Conservation (phyloP, 2,888 invertebrate species). For the Eristalinus aeneus region DNA sequence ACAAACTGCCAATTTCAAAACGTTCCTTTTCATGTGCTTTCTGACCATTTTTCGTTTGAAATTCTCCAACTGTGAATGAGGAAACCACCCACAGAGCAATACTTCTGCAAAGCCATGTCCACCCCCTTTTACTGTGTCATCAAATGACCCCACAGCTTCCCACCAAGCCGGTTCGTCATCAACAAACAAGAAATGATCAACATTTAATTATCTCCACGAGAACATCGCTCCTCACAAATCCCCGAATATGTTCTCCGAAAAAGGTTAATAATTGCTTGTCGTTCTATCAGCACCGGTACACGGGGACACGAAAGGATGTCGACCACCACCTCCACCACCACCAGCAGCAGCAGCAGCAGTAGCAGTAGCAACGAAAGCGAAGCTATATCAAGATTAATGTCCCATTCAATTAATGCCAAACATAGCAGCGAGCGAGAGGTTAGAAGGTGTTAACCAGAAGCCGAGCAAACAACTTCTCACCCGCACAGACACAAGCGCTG, state of each 20-base stretch:
- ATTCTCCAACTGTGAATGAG: no score
- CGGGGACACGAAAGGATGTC: constrained; percentile 11
- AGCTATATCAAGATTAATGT: constrained; percentile 64
- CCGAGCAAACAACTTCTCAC: constrained; percentile 48
- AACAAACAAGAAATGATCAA: not conserved
- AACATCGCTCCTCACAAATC: constrained; percentile 3
- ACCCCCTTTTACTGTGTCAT: not conserved
- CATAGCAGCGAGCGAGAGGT: constrained; percentile 51
- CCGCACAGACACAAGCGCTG: not conserved
- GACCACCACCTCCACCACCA: no score
- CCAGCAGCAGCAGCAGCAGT: not conserved
- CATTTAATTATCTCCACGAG: constrained; percentile 14
- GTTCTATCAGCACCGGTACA: constrained; percentile 2
- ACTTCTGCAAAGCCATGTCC: not conserved
- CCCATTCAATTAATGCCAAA: constrained; percentile 68
- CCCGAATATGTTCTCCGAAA: constrained; percentile 6
- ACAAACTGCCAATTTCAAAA: no score
- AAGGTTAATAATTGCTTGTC: constrained; percentile 47
- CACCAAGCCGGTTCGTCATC: not conserved
- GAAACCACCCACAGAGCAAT: no score
- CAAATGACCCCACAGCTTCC: not conserved
- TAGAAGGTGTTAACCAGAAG: constrained; percentile 66
- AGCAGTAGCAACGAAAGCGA: constrained; percentile 2
- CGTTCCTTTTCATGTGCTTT: no score
- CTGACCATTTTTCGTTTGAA: no score